phyloP scores from a whole-genome alignment of 2,797 vertebrate species.

The Balearica regulorum region DNA sequence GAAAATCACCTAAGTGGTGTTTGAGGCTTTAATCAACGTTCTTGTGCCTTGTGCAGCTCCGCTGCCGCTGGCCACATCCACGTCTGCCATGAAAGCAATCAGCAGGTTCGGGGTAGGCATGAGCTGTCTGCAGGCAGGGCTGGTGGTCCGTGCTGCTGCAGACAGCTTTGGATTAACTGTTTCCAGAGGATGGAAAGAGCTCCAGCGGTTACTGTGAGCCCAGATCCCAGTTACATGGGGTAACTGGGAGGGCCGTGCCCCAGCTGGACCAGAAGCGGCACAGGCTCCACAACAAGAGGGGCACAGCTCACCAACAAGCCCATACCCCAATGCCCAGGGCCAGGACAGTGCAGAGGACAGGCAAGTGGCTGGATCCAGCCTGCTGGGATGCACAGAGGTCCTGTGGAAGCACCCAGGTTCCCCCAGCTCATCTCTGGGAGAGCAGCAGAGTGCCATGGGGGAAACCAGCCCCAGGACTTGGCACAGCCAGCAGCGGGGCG shows the following conservation, averaged over 20 bases:
- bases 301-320: not conserved
- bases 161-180: not conserved
- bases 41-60: accelerated
- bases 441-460: not conserved
- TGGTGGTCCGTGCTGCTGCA: not conserved
- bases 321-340: not conserved
- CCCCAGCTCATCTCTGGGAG: not conserved
- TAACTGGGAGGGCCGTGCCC: not conserved
- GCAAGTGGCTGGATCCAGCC: not conserved
- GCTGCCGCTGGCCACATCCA: not conserved
- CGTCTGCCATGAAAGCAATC: not conserved
- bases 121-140: not conserved
- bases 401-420: not conserved
- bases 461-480: not conserved
- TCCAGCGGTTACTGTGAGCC: accelerated
- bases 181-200: not conserved
- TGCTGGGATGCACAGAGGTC: not conserved
- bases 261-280: not conserved
- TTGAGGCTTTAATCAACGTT: not conserved
- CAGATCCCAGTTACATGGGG: not conserved
- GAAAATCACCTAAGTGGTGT: not conserved
- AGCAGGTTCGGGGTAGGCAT: not conserved
- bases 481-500: not conserved
- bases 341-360: not conserved
- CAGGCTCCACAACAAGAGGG: not conserved